phyloP scores from a whole-genome alignment of 1,140 invertebrate species.

The Lepidurus couesii region DNA sequence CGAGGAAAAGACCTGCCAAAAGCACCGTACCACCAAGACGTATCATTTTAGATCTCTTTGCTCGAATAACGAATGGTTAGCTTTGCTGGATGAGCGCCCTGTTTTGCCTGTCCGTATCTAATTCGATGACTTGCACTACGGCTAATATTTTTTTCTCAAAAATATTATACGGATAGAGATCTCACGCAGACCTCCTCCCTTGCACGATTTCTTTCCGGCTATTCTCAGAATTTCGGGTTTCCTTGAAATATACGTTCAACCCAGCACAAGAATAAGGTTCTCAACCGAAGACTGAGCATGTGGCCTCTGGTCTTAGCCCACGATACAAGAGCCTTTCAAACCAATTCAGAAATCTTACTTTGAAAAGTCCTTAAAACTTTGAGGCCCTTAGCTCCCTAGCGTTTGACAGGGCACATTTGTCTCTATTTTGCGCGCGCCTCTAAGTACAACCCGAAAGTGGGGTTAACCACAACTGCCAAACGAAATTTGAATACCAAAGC shows the following conservation, averaged over 20 bases:
- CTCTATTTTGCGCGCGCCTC: background rate
- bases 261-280: background rate
- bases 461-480: background rate
- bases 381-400: background rate
- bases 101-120: conserved; percentile 15
- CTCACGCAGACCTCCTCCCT: background rate
- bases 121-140: background rate
- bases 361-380: background rate
- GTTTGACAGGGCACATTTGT: conserved; percentile 15
- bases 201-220: background rate
- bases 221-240: background rate
- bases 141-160: background rate
- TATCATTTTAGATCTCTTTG: background rate
- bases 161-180: background rate
- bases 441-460: background rate
- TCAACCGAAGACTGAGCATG: conserved; percentile 2
- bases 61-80: background rate
- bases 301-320: background rate
- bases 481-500: conserved; percentile 19
- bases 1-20: too few relatives aligned
- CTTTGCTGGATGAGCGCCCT: background rate
- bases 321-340: background rate
- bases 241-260: background rate
- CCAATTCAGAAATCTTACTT: background rate
- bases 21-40: background rate